A percentile compares a stretch with the other conserved stretches of the same genome.
Conservation (phyloP, 2,113 vertebrate species). For the Gadus chalcogrammus region DNA sequence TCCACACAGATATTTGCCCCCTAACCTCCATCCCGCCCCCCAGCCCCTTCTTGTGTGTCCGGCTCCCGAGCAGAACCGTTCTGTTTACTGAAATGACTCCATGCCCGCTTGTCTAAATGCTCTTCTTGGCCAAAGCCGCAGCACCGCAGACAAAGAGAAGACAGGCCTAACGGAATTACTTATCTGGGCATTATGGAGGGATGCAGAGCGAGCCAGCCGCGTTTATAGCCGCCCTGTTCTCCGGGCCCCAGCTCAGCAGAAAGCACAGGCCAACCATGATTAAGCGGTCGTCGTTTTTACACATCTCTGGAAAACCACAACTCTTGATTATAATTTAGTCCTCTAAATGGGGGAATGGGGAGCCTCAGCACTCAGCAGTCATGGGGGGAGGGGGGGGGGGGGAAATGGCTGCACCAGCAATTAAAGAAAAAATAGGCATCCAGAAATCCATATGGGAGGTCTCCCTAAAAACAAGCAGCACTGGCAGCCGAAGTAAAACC, state of each 20-base stretch:
- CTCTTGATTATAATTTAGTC: conserved; percentile 41
- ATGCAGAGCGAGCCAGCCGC: conserved; percentile 42
- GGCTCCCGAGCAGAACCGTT: conserved; percentile 33
- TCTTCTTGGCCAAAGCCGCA: conserved; percentile 45
- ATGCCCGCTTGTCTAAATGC: conserved; percentile 49
- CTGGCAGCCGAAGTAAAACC: too few species aligned
- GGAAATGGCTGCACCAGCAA: conserved; percentile 47
- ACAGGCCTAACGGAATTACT: conserved; percentile 45
- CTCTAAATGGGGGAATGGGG: conserved; percentile 27
- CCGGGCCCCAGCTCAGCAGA: conserved; percentile 40
- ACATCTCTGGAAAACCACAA: conserved; percentile 43
- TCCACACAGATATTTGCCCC: background rate
- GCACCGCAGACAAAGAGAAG: conserved; percentile 60
- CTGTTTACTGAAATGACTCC: conserved; percentile 50
- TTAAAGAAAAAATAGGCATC: conserved; percentile 18
- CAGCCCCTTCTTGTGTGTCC: conserved; percentile 38
- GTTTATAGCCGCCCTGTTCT: conserved; percentile 41
- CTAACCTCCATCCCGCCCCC: conserved; percentile 5
- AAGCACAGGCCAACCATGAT: conserved; percentile 38
- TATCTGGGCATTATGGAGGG: conserved; percentile 43
- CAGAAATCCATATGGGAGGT: conserved; percentile 32
- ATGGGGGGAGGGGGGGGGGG: conserved; percentile 21
- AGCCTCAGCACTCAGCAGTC: conserved; percentile 47
- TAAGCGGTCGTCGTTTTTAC: conserved; percentile 50
- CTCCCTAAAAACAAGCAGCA: too few species aligned